phyloP scores from a whole-genome alignment of 2,113 vertebrate species.

The Oophaga pumilio region DNA sequence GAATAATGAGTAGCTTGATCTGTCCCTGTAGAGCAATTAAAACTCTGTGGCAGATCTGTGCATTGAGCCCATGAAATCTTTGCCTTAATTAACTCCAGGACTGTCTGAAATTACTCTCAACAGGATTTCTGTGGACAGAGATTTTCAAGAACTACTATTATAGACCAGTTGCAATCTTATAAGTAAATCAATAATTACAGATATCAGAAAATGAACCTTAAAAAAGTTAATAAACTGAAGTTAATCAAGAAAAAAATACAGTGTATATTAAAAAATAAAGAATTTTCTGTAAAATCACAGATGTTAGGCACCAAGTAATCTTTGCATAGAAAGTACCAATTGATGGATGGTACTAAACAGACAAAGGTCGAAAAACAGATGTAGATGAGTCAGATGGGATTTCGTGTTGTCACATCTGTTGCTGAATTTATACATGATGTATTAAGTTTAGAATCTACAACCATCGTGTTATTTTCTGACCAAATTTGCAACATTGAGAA shows the following conservation, averaged over 20 bases:
- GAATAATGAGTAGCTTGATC: conserved; percentile 58
- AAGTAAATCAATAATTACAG: conserved; percentile 45
- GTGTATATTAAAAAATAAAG: neutral
- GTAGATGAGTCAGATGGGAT: conserved; percentile 53
- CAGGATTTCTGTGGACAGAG: conserved; percentile 38
- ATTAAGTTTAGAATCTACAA: conserved; percentile 32
- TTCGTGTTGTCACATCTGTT: conserved; percentile 53
- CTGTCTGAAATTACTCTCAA: conserved; percentile 46
- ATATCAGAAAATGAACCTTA: conserved; percentile 34
- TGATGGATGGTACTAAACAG: conserved; percentile 47
- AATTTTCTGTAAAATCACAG: neutral
- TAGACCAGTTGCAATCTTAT: conserved; percentile 29
- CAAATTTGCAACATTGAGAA: neutral
- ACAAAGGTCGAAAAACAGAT: conserved; percentile 53
- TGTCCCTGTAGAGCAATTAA: conserved; percentile 57
- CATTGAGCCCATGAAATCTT: conserved; percentile 55
- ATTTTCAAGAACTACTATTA: conserved; percentile 42
- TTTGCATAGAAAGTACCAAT: conserved; percentile 9
- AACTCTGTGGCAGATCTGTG: conserved; percentile 54
- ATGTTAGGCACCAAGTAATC: conserved; percentile 2
- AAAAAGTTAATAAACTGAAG: neutral
- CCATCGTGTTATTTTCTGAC: neutral
- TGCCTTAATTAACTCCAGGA: conserved; percentile 57
- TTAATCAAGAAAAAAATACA: neutral
- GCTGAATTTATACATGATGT: conserved; percentile 46